Conservation (phyloP, 2,888 invertebrate species). For the Dorcus hopei region DNA sequence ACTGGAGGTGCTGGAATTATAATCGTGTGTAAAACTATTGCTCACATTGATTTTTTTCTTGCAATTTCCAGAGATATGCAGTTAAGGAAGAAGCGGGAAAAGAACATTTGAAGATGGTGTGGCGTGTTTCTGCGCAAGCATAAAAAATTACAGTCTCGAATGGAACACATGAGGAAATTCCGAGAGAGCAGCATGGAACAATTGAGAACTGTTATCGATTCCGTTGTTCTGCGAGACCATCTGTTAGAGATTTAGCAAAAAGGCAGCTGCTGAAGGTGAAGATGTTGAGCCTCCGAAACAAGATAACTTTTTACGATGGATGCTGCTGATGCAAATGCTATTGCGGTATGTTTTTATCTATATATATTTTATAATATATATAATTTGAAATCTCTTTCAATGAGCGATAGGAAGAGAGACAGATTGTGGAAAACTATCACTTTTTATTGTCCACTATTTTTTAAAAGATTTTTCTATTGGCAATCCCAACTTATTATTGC, state of each 20-base stretch:
- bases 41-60: not conserved
- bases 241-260: conserved; percentile 52
- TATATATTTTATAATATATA: not conserved
- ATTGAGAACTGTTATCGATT: conserved; percentile 93
- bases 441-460: no score
- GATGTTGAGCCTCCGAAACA: conserved; percentile 60
- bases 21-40: not conserved
- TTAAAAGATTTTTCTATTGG: no score
- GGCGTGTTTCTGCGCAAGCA: conserved; percentile 94
- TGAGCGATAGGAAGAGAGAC: no score
- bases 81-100: conserved; percentile 99
- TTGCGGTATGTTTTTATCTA: conserved; percentile 56
- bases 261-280: conserved; percentile 51
- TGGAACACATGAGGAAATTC: conserved; percentile 98
- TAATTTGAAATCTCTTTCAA: no score
- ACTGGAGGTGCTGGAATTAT: conserved; percentile 58
- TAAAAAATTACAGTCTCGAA: conserved; percentile 90
- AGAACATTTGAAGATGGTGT: conserved; percentile 96
- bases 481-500: no score
- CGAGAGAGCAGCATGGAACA: conserved; percentile 98
- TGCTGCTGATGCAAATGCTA: conserved; percentile 95
- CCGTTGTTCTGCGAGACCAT: conserved; percentile 79
- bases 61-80: conserved; percentile 72
- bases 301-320: conserved; percentile 69
- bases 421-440: no score